A percentile compares a stretch with the other conserved stretches of the same genome.
Evolutionary conservation across 2,113 vertebrate genomes (phyloP).

Genomic region (Mus musculus): GRCm39 chr12:46463501-46464000

Average conservation of each 20-base stretch:
- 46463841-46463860: slow-evolving; percentile 72
- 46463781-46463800: slow-evolving; percentile 59
- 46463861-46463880: slow-evolving; percentile 80
- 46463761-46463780: slow-evolving; percentile 46
- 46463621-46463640: slow-evolving; percentile 36
- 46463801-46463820: slow-evolving; percentile 62
- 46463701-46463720: slow-evolving; percentile 26
- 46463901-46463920: slow-evolving; percentile 79
- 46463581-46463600: slow-evolving; percentile 43
- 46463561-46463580: slow-evolving; percentile 39
- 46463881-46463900: slow-evolving; percentile 71
- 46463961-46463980: slow-evolving; percentile 83
- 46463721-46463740: neutral
- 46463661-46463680: slow-evolving; percentile 32
- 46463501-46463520: neutral
- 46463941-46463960: slow-evolving; percentile 79
- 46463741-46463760: slow-evolving; percentile 32
- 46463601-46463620: neutral
- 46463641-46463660: slow-evolving; percentile 66
- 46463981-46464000: slow-evolving; percentile 80
- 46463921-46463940: slow-evolving; percentile 72
- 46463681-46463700: slow-evolving; percentile 59
- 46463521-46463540: neutral
- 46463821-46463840: slow-evolving; percentile 60
- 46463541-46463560: neutral